phyloP scores from a whole-genome alignment of 2,113 vertebrate genomes.

The Corythornis madagascariensis region DNA sequence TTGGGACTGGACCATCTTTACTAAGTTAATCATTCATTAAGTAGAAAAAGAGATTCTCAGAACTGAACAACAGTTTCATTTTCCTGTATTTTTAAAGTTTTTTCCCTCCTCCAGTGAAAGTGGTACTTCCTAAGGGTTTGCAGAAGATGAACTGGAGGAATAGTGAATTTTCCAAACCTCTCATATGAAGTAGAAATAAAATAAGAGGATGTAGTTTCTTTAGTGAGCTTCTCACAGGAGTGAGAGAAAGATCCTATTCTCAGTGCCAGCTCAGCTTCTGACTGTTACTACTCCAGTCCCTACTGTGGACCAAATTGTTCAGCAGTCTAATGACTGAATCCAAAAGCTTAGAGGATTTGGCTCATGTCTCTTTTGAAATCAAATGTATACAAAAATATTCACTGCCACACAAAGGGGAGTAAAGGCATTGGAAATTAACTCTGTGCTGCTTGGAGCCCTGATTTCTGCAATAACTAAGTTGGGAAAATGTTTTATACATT shows the following conservation, averaged over 20 bases:
- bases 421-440: conserved; percentile 15
- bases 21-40: neutral
- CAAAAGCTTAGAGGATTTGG: neutral
- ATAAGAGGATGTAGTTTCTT: neutral
- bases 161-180: neutral
- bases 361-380: neutral
- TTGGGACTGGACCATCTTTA: neutral
- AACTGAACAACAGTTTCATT: neutral
- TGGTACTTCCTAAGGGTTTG: neutral
- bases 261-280: neutral
- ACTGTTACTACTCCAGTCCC: neutral
- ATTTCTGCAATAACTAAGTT: neutral
- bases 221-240: neutral
- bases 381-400: neutral
- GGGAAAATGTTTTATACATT: conserved; percentile 13
- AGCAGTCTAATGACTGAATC: neutral
- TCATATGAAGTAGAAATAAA: neutral
- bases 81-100: neutral
- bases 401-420: neutral
- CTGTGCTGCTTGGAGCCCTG: neutral
- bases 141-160: neutral
- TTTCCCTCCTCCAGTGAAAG: neutral
- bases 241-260: neutral
- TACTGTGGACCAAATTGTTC: neutral
- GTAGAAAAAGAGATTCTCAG: neutral